Evolutionary conservation across 2,888 invertebrate species (phyloP).

Genomic region (Adelphocoris suturalis): DNA sequence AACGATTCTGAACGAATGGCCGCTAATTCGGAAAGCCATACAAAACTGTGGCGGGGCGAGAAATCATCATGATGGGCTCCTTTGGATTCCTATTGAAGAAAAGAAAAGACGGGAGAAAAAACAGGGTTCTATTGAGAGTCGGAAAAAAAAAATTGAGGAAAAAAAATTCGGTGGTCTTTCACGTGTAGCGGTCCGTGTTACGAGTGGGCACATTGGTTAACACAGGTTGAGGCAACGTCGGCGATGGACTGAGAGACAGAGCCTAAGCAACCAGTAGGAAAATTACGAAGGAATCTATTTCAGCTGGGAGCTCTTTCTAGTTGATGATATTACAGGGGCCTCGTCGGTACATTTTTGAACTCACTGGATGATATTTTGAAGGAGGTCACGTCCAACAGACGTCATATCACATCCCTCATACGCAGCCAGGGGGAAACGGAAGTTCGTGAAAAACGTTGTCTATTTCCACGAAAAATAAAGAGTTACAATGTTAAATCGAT

Average conservation of each 20-base stretch:
- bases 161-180: conserved; percentile 46
- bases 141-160: conserved; percentile 20
- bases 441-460: too few relatives aligned
- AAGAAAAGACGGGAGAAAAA: not conserved
- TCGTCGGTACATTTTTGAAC: too few relatives aligned
- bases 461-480: too few relatives aligned
- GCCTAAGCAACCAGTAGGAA: not conserved
- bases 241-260: conserved; percentile 8
- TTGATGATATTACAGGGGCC: too few relatives aligned
- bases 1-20: conserved; percentile 26
- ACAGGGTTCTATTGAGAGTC: not conserved
- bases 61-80: conserved; percentile 36
- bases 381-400: too few relatives aligned
- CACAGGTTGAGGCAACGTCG: conserved; percentile 1
- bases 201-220: conserved; percentile 24
- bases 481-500: too few relatives aligned
- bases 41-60: conserved; percentile 31
- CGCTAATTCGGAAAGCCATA: conserved; percentile 27
- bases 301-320: too few relatives aligned
- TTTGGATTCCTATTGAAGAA: not conserved
- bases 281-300: not conserved
- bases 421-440: too few relatives aligned
- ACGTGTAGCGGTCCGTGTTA: conserved; percentile 44
- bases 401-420: too few relatives aligned
- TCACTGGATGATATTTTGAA: too few relatives aligned